phyloP scores from a whole-genome alignment of 2,113 vertebrate species.

The Mastomys coucha region DNA sequence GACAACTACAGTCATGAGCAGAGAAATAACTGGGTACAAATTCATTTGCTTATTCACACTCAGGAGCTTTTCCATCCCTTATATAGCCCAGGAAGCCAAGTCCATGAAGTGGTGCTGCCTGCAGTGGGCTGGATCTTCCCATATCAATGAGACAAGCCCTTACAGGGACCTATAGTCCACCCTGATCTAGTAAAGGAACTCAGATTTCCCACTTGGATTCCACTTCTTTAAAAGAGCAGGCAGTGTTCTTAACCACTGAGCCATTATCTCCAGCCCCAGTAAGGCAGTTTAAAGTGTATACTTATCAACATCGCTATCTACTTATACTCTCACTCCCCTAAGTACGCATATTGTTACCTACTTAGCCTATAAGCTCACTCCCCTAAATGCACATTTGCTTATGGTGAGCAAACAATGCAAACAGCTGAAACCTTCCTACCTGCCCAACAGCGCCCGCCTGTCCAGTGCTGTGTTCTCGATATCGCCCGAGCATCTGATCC shows the following conservation, averaged over 20 bases:
- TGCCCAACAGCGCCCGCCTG: slow-evolving; percentile 92
- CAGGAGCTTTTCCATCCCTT: not conserved
- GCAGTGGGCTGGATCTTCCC: not conserved
- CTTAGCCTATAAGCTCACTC: not conserved
- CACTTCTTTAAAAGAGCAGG: not conserved
- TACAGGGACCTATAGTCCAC: not conserved
- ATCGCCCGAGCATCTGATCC: slow-evolving; percentile 94
- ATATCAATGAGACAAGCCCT: not conserved
- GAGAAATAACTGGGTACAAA: not conserved
- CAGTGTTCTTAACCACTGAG: too few species aligned
- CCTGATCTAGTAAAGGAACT: not conserved
- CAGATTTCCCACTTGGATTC: not conserved
- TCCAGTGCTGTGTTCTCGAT: slow-evolving; percentile 92
- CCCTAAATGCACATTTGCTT: not conserved
- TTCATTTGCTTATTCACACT: not conserved
- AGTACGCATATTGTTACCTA: not conserved
- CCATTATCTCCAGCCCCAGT: not conserved
- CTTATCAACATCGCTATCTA: not conserved
- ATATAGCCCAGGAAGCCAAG: not conserved
- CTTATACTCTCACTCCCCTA: not conserved
- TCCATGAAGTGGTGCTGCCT: not conserved
- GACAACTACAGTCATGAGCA: not conserved
- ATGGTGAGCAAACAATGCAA: slow-evolving; percentile 36
- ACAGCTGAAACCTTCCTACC: slow-evolving; percentile 86
- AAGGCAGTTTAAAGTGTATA: slow-evolving; percentile 29